Percentiles rank a stretch among this genome's conserved stretches.
Evolutionary conservation across 2,113 vertebrate genomes (phyloP).

Genomic region (Agapornis roseicollis): DNA sequence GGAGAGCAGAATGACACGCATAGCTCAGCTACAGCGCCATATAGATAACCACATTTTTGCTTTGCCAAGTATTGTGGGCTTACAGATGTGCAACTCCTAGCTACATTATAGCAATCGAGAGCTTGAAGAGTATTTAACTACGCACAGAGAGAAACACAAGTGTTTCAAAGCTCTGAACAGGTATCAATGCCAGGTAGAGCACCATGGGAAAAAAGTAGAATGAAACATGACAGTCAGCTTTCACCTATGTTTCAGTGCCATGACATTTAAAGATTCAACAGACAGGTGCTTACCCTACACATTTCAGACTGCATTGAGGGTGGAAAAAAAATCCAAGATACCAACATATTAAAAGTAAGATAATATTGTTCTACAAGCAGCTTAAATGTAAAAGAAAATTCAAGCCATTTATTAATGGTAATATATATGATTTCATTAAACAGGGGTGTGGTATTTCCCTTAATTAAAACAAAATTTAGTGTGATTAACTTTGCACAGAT

Average conservation of each 20-base stretch:
- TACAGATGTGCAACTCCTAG: neutral
- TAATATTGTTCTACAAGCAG: neutral
- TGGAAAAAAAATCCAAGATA: neutral
- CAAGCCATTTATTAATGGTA: neutral
- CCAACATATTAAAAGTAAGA: neutral
- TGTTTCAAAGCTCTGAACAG: neutral
- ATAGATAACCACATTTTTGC: neutral
- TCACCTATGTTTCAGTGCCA: neutral
- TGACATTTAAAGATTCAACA: neutral
- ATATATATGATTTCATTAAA: neutral
- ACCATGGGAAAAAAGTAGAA: neutral
- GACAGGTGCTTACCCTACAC: neutral
- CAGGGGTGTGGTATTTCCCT: neutral
- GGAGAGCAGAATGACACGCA: neutral
- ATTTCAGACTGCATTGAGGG: neutral
- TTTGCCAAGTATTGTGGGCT: neutral
- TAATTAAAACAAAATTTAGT: neutral
- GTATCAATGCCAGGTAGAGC: neutral
- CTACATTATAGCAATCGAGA: neutral
- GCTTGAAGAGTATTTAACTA: neutral
- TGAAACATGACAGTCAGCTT: neutral
- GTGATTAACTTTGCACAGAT: neutral
- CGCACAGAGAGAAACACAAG: neutral
- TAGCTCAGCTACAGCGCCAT: neutral
- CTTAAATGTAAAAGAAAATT: neutral